Base-by-base conservation (phyloP, 2,113 vertebrate species). In the Sarotherodon lohbergeri region DNA sequence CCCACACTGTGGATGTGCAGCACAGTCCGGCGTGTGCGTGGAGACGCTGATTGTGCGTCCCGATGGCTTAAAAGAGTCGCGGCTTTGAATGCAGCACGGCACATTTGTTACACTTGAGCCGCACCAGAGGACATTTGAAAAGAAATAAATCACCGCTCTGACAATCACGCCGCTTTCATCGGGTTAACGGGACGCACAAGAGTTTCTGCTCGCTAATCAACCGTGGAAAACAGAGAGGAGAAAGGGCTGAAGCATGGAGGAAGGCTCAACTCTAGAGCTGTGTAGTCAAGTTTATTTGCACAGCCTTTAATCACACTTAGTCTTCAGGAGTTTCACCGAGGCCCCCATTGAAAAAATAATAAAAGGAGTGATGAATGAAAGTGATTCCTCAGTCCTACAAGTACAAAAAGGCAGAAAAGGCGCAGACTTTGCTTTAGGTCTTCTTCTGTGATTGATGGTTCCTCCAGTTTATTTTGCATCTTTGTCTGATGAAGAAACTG, bases 141-240 rank as follows among this genome's bases (percentile, higher is more conserved):
- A 46, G 78, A 82, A 59, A 82, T 59, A 14, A 76, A 86, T 80
- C 63, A 46, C 27, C 2, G 36, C 59, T n/a, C 52, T 57, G 83
- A 61, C 13, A 19, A 27, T 83, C 81, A 16, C 10, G 8, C 9
- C 4, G 19, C 39, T 43, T 76, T 76, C 66, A 50, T 46, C 29
- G 6, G 41, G n/a, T 24, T 66, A 13, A 36, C 24, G 54, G 57
- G 59, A 29, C 12, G 17, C 79, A n/a, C 63, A 22, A 50, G 50
- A 81, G 34, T 43, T 41, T 66, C 84, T 41, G 76, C 13, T 66
- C 9, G 14, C 73, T 41, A 80, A 61, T 10, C 6, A 22, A 46
- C 56, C 32, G 16, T 52, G 9, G 36, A 71, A 36, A 71, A 71
- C 39, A 43, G 66, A 73, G 22, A 85, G 55, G 56, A 55, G 8